Base-by-base conservation (phyloP, 2,888 invertebrate species). In the Tachystola acroxantha region DNA sequence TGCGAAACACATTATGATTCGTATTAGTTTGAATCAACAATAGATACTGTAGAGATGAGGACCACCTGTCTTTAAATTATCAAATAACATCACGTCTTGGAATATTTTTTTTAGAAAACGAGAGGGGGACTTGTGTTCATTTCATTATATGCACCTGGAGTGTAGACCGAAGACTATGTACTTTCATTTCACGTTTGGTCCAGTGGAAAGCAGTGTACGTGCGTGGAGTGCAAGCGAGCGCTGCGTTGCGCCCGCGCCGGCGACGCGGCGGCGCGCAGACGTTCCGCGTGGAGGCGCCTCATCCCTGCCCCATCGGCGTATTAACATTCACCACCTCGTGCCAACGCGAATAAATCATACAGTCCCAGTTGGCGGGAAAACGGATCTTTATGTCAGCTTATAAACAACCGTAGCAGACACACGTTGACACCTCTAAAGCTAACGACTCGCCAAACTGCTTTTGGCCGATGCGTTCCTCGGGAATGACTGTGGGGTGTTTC, bases 401-500 rank as follows among this genome's bases (percentile, higher is more conserved):
- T 69, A 72, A 75, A 69, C 68, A 60, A 68, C 53, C 58, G 61
- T 57, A 48, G 49, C 64, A 53, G 59, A 57, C 61, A 55, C 50
- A 52, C 56, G 55, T 51, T 57, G 63, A 64, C 64, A 54, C 44
- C 57, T 53, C 56, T 41, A 34, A 45, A 35, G 43, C 57, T 57
- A 64, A 66, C 56, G 46, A 58, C 49, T 57, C 54, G 60, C 64
- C 58, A 57, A 58, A 47, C 51, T 39, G 49, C 50, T 28, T 32
- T 71, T 67, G 56, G 46, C 43, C 46, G 46, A 55, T 50, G 45
- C 49, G 54, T 53, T 64, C 53, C 54, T 50, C 48, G 46, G 54
- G 58, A 57, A 65, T 64, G 65, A 63, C 60, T 54, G 53, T 61
- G 54, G 56, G 69, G 67, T 72, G 72, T 67, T 75, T 74, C 61